Percentiles rank a stretch among this genome's conserved stretches.
Evolutionary conservation across 2,113 vertebrate species (phyloP).

Genomic region (Pycnonotus jocosus): DNA sequence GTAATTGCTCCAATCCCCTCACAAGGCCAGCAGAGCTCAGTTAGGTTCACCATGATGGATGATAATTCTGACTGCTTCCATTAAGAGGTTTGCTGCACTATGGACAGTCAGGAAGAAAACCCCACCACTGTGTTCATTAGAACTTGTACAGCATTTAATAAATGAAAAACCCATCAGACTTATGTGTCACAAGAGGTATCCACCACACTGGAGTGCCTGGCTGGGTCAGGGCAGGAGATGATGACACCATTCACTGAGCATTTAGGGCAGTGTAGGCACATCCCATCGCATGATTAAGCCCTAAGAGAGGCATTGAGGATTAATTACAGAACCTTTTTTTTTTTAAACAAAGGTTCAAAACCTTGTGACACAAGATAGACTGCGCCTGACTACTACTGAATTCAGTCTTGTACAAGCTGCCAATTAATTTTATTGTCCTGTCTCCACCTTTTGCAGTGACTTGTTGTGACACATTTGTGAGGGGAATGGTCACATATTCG

Average conservation of each 20-base stretch:
- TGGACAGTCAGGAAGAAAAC: neutral
- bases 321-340: neutral
- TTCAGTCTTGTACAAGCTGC: neutral
- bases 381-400: neutral
- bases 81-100: neutral
- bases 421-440: neutral
- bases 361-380: neutral
- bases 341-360: neutral
- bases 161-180: neutral
- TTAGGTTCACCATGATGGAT: neutral
- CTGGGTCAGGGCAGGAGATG: neutral
- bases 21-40: neutral
- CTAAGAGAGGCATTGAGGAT: neutral
- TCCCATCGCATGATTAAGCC: neutral
- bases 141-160: neutral
- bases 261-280: neutral
- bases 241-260: neutral
- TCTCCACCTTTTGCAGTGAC: neutral
- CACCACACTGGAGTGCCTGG: accelerated
- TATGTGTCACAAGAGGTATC: neutral
- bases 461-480: neutral
- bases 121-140: neutral
- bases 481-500: neutral
- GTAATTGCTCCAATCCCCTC: neutral
- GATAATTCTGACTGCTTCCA: neutral